These are phyloP conservation scores for Pelmatolapia mariae DNA, from an alignment of 2,113 vertebrate genomes.

Conservation along the genomic window DNA sequence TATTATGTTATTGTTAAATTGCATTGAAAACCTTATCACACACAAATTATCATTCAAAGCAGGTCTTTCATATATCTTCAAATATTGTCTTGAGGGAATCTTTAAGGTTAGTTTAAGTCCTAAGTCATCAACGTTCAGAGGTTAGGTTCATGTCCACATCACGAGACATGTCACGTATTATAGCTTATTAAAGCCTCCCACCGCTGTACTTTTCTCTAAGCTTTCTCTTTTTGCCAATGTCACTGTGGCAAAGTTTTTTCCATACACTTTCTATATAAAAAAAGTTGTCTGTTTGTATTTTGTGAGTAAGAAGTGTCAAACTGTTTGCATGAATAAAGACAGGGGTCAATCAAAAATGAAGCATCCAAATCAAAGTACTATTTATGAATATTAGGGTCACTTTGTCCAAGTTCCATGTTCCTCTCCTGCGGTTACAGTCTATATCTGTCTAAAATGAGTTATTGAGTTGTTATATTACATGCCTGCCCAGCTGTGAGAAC, in stretches of 20 bases:
- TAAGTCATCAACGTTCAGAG: not conserved
- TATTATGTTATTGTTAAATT: not conserved
- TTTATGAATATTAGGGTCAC: constrained; percentile 33
- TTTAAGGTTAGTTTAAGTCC: not conserved
- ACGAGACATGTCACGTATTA: not conserved
- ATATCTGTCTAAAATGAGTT: not conserved
- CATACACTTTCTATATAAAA: not conserved
- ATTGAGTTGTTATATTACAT: constrained; percentile 26
- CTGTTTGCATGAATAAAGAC: not conserved
- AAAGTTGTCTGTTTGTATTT: not conserved
- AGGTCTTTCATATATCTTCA: not conserved
- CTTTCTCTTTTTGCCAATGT: not conserved
- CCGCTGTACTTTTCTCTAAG: not conserved
- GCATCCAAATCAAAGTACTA: constrained; percentile 1
- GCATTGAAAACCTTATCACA: not conserved
- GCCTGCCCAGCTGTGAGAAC: constrained; percentile 2
- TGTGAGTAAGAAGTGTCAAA: not conserved
- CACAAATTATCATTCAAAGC: not conserved
- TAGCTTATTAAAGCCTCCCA: not conserved
- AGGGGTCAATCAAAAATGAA: not conserved
- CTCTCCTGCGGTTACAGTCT: not conserved
- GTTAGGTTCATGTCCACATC: not conserved
- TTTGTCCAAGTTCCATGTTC: not conserved
- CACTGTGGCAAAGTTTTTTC: not conserved
- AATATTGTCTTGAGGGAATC: not conserved